A percentile compares a stretch with the other conserved stretches of the same genome.
phyloP scores from a whole-genome alignment of 2,888 invertebrate species.

The Diarsia brunnea region DNA sequence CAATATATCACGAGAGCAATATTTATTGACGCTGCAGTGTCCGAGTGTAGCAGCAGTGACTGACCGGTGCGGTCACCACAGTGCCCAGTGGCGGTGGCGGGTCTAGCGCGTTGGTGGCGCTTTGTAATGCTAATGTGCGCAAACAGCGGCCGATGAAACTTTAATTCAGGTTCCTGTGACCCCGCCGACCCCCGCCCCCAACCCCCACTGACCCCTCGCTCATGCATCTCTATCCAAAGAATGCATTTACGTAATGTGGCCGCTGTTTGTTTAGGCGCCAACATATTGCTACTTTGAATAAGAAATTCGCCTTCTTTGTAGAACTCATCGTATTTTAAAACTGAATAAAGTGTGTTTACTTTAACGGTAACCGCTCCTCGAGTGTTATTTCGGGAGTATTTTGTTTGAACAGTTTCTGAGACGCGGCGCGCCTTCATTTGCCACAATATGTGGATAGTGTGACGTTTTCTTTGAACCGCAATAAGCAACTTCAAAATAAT shows the following conservation, averaged over 20 bases:
- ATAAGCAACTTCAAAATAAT: background rate
- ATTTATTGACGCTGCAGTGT: too few relatives aligned
- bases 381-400: slow-evolving; percentile 54
- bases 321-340: slow-evolving; percentile 67
- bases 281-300: slow-evolving; percentile 88
- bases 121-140: slow-evolving; percentile 84
- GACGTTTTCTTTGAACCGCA: slow-evolving; percentile 3
- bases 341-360: slow-evolving; percentile 71
- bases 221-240: slow-evolving; percentile 76
- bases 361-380: slow-evolving; percentile 61
- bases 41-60: background rate
- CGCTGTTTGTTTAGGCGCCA: slow-evolving; percentile 85
- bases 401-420: slow-evolving; percentile 54
- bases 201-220: slow-evolving; percentile 48
- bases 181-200: slow-evolving; percentile 25
- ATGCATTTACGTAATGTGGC: slow-evolving; percentile 79
- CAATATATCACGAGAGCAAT: background rate
- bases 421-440: slow-evolving; percentile 11
- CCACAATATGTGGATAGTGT: slow-evolving; percentile 1
- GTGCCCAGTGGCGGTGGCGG: background rate
- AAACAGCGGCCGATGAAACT: slow-evolving; percentile 77
- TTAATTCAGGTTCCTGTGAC: slow-evolving; percentile 65
- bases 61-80: too few relatives aligned
- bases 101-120: slow-evolving; percentile 49
- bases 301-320: slow-evolving; percentile 80